Evolutionary conservation across 1,140 invertebrate genomes (phyloP), one percentile per base, ranked within the genome.

Genomic region (Aradophagus sp.): DNA sequence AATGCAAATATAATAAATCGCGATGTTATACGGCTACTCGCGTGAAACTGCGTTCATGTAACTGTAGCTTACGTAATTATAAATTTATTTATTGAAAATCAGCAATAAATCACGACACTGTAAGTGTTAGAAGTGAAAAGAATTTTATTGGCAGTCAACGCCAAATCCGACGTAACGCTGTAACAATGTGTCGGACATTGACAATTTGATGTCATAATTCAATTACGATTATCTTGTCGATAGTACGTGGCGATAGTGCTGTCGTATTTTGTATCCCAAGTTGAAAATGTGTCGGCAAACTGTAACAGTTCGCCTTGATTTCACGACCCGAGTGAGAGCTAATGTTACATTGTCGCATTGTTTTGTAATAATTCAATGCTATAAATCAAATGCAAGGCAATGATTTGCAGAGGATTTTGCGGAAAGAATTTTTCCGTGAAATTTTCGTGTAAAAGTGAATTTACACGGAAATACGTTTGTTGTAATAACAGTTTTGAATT

Each of bases 131-230:
- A n/a, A n/a, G n/a, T n/a, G n/a, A 26, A 10, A 20, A 16, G 6
- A 5, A 14, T 15, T 56, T 56, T 56, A 56, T 17, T 16, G 39
- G 12, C 7, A 44, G 16, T 39, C 19, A 58, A 38, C 20, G 41
- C 41, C 53, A 58, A 39, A 45, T 23, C 41, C 45, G 45, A 45
- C 29, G 35, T 45, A 58, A 23, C 20, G 13, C 3, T 10, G 13
- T 17, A 55, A 36, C 32, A 36, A 36, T 45, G 10, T 6, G 4
- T 15, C 10, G 6, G 15, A 34, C 32, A 35, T 56, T 58, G 23
- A 8, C 13, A 45, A 38, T 38, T 31, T 58, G 53, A 58, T 58
- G 45, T 58, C 53, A 58, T 58, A 45, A 58, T 58, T 58, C 38
- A 39, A 26, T 20, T n/a, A 31, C 17, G 5, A 32, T 45, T 58